phyloP scores from a whole-genome alignment of 2,888 invertebrate genomes.

The Cheilosia urbana region DNA sequence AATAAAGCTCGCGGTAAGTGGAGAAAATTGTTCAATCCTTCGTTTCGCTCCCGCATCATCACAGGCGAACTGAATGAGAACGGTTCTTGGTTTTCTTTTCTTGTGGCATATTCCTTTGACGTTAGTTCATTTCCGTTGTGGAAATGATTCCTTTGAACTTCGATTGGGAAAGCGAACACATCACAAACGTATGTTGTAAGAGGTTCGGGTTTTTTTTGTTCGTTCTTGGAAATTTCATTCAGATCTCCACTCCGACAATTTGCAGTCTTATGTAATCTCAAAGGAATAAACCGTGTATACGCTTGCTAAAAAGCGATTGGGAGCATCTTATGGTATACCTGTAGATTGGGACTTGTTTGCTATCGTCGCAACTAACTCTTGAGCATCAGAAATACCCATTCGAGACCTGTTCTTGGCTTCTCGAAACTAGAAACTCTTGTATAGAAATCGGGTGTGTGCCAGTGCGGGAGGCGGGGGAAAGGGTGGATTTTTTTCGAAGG shows the following conservation, averaged over 20 bases:
- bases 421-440: slow-evolving; percentile 1
- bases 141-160: slow-evolving; percentile 77
- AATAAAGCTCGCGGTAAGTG: slow-evolving; percentile 29
- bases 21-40: slow-evolving; percentile 54
- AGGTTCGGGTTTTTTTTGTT: slow-evolving; percentile 15
- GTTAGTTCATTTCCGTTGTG: slow-evolving; percentile 77
- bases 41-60: slow-evolving; percentile 45
- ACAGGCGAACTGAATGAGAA: neutral
- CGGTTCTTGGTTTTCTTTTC: slow-evolving; percentile 41
- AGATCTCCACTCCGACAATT: slow-evolving; percentile 6
- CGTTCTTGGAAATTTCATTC: neutral
- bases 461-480: neutral
- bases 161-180: slow-evolving; percentile 73
- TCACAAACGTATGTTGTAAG: slow-evolving; percentile 70
- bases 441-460: neutral
- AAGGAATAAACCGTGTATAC: slow-evolving; percentile 48
- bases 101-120: slow-evolving; percentile 75
- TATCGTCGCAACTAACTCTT: slow-evolving; percentile 13
- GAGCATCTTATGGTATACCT: slow-evolving; percentile 34
- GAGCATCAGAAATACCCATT: slow-evolving; percentile 16
- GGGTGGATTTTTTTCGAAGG: neutral
- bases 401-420: slow-evolving; percentile 29
- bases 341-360: slow-evolving; percentile 55
- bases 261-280: slow-evolving; percentile 61
- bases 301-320: slow-evolving; percentile 3